phyloP scores from a whole-genome alignment of 2,113 vertebrate genomes.

The Oncorhynchus nerka region DNA sequence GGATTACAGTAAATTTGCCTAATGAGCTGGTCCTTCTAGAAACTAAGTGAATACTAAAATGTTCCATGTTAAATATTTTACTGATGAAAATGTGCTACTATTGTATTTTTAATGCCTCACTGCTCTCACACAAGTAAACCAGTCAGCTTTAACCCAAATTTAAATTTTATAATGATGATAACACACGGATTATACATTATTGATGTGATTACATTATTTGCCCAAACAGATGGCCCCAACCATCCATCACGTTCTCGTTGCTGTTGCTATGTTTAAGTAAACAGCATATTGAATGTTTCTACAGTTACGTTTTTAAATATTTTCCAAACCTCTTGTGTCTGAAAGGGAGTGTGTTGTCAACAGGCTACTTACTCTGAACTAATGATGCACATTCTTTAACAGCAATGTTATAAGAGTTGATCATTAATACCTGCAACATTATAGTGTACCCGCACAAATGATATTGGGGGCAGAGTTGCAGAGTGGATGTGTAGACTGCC shows the following conservation, averaged over 20 bases:
- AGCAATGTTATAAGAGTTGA: not conserved
- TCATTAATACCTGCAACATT: not conserved
- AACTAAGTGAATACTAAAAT: slow-evolving; percentile 24
- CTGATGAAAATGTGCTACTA: slow-evolving; percentile 33
- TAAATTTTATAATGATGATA: slow-evolving; percentile 60
- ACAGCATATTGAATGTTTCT: slow-evolving; percentile 18
- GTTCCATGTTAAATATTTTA: slow-evolving; percentile 33
- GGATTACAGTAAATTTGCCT: slow-evolving; percentile 17
- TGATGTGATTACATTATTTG: slow-evolving; percentile 46
- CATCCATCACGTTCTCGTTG: not conserved
- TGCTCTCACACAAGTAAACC: slow-evolving; percentile 46
- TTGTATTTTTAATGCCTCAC: slow-evolving; percentile 60
- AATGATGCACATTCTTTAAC: not conserved
- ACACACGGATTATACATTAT: slow-evolving; percentile 59
- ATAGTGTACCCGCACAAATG: not conserved
- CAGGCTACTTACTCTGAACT: not conserved
- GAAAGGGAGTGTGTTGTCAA: not conserved
- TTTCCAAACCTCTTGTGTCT: slow-evolving; percentile 15
- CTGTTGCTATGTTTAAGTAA: slow-evolving; percentile 29
- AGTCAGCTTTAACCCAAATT: slow-evolving; percentile 64
- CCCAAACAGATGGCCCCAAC: slow-evolving; percentile 23
- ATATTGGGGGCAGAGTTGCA: not conserved
- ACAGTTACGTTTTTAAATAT: slow-evolving; percentile 16
- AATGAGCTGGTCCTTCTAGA: slow-evolving; percentile 8
- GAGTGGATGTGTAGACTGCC: not conserved